Percentiles rank a stretch among this genome's conserved stretches.
phyloP scores from a whole-genome alignment of 2,797 vertebrate genomes.

The Chelon auratus region DNA sequence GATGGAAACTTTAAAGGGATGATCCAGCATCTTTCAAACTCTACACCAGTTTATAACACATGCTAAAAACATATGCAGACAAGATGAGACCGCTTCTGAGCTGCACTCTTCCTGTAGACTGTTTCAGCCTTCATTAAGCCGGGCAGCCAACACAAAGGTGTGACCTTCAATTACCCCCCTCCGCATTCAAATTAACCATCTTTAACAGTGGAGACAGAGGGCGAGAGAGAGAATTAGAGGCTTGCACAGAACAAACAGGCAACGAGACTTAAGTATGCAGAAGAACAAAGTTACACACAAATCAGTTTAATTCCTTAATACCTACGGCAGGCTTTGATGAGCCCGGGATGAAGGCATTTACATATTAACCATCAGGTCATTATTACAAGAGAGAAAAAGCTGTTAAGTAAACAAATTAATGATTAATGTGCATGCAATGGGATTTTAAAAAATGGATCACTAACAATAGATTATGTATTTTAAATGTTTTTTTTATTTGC shows the following conservation, averaged over 20 bases:
- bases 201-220: constrained; percentile 34
- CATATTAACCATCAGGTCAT: constrained; percentile 67
- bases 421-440: constrained; percentile 61
- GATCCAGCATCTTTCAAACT: neutral
- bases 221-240: neutral
- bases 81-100: constrained; percentile 35
- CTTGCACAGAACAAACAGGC: constrained; percentile 20
- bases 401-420: constrained; percentile 77
- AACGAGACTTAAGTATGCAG: constrained; percentile 32
- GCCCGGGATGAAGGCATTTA: constrained; percentile 61
- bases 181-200: constrained; percentile 55
- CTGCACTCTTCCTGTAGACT: constrained; percentile 26
- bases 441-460: constrained; percentile 44
- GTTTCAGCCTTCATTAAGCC: constrained; percentile 64
- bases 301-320: constrained; percentile 65
- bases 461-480: constrained; percentile 24
- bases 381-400: constrained; percentile 54
- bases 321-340: constrained; percentile 71
- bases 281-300: constrained; percentile 65
- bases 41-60: neutral
- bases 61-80: neutral
- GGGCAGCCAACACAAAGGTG: constrained; percentile 64
- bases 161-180: constrained; percentile 72
- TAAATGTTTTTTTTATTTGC: neutral
- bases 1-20: neutral